phyloP scores from a whole-genome alignment of 2,797 vertebrate species.

The Crocodylus rhombifer region DNA sequence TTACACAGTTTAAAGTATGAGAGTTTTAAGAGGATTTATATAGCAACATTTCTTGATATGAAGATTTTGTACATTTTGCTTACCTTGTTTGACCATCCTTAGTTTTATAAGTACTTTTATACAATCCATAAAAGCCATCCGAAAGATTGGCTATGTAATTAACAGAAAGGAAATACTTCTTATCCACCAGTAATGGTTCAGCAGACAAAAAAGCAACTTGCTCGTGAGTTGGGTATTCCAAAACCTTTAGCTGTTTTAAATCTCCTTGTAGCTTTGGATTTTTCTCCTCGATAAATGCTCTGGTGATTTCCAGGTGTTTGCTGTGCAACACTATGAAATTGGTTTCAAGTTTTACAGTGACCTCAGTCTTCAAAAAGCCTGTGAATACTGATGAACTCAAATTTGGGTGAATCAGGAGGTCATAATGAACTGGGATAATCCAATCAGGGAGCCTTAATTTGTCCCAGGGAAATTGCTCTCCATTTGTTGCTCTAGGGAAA shows the following conservation, averaged over 20 bases:
- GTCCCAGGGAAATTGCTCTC: slow-evolving; percentile 85
- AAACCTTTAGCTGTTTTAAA: background rate
- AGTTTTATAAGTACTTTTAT: slow-evolving; percentile 84
- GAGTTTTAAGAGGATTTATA: background rate
- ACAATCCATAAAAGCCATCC: slow-evolving; percentile 85
- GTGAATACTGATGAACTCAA: slow-evolving; percentile 80
- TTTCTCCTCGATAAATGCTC: slow-evolving; percentile 80
- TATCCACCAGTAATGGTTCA: slow-evolving; percentile 80
- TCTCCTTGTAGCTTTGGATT: slow-evolving; percentile 70
- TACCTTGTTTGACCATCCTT: slow-evolving; percentile 82
- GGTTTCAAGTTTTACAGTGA: slow-evolving; percentile 83
- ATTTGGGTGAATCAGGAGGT: slow-evolving; percentile 83
- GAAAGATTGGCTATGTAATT: slow-evolving; percentile 82
- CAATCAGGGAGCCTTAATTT: slow-evolving; percentile 77
- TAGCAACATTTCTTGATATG: background rate
- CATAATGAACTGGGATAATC: slow-evolving; percentile 83
- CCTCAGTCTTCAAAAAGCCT: slow-evolving; percentile 82
- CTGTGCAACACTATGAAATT: slow-evolving; percentile 84
- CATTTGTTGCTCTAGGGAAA: slow-evolving; percentile 61
- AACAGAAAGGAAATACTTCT: slow-evolving; percentile 83
- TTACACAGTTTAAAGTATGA: background rate
- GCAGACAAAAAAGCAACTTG: slow-evolving; percentile 81
- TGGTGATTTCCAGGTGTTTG: slow-evolving; percentile 81
- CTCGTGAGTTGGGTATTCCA: background rate
- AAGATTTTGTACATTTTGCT: background rate